Base-by-base conservation (phyloP, 2,113 vertebrate species). In the Columba livia region DNA sequence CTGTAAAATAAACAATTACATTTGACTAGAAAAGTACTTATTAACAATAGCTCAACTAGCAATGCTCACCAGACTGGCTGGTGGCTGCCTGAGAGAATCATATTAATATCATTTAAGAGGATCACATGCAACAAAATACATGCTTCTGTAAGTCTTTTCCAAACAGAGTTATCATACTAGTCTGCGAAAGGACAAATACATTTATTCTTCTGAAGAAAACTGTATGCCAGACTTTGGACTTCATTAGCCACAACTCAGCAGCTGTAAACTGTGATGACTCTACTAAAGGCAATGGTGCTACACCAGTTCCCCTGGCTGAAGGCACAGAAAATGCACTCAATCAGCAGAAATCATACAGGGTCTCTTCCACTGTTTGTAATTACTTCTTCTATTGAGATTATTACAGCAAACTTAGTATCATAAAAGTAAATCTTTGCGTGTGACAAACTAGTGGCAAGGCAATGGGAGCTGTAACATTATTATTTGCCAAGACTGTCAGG, bases 1-100 rank as follows among this genome's bases (percentile, higher is more conserved):
- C 61, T 92, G 54, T 81, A 89, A 92, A 96, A 86, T 29, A 67
- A 85, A 95, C 88, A 89, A 83, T 88, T 89, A 77, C 25, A 51
- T 83, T 90, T 84, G n/a, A 92, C 47, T 77, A 58, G 51, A 67
- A 89, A 92, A 94, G 78, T 79, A 71, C 42, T 42, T 70, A 28
- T 62, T 83, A 86, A 58, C 1, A 15, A 61, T 11, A 77, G 60
- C 38, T 84, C 53, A 69, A 88, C 31, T 73, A 90, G 51, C 24
- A 62, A 47, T 21, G 71, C 21, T 44, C 64, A 94, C 17, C 48
- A 88, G 70, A 86, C 25, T 61, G 40, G 26, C 31, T 62, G 53
- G 66, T 40, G 60, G 29, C 56, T 86, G 79, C 34, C 34, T 57
- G 44, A 74, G 24, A 65, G n/a, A 86, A 72, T 73, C 24, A 38